Evolutionary conservation across 2,113 vertebrate species (phyloP), one percentile per base, ranked within the genome.

Genomic region (Psilopogon haemacephalus): DNA sequence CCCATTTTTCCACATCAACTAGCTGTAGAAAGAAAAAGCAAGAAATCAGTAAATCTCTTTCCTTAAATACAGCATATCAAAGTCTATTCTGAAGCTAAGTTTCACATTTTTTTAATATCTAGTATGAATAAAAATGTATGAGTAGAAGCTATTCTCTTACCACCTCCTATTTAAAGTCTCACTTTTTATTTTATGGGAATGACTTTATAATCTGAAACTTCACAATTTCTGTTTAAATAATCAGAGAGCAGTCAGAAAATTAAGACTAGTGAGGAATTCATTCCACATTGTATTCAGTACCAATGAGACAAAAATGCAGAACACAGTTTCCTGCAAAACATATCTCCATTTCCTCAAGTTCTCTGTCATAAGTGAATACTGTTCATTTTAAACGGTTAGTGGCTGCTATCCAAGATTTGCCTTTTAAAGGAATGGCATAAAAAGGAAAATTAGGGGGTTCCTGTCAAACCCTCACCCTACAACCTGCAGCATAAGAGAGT

Each of bases 1-100:
- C 98, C 98, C 98, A 98, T 98, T 98, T 98, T 98, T 98, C 98
- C 97, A 98, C 97, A 98, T 98, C 98, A 98, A 98, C 97, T 97
- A 98, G 97, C 98, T 98, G 98, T 97, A 96, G 96, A 97, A 98
- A 98, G 98, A 97, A 97, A 98, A 97, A 97, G 94, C 77, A 97
- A 97, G 96, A 97, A 97, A 97, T 95, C 89, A 97, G 95, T 97
- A 95, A 93, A 94, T 95, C 68, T 93, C 67, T 88, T 88, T 89
- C 62, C 84, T 96, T 86, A 74, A 87, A 90, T 17, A 72, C 1
- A 86, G 24, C 27, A 73, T 68, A 86, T 40, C 73, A 93, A 91
- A 95, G n/a, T 86, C 71, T 91, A 84, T 63, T 89, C 83, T 85
- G 93, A 92, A 85, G 67, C 58, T 81, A 86, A 84, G 48, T 63